phyloP scores from a whole-genome alignment of 2,888 invertebrate genomes.

The Torymus auratus region DNA sequence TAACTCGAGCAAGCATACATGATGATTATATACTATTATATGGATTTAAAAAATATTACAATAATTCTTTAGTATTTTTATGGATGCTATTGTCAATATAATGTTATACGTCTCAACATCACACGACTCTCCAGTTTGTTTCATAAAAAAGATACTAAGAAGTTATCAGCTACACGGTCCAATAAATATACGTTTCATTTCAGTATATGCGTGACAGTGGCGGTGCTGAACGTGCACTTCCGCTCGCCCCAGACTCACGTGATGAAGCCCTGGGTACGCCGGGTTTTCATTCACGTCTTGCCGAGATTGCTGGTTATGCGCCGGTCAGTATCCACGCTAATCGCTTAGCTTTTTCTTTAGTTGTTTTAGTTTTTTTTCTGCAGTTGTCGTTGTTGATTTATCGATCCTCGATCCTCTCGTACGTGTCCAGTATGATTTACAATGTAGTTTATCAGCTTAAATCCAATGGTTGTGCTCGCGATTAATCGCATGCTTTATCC shows the following conservation, averaged over 20 bases:
- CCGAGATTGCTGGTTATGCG: conserved; percentile 96
- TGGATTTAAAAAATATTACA: too few relatives aligned
- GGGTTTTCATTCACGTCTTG: conserved; percentile 96
- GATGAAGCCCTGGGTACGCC: conserved; percentile 97
- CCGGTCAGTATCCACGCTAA: conserved; percentile 76
- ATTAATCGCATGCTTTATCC: conserved; percentile 24
- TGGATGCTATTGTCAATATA: too few relatives aligned
- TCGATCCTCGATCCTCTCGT: too few relatives aligned
- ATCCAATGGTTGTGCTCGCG: not conserved
- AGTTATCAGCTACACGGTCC: not conserved
- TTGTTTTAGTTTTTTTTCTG: not conserved
- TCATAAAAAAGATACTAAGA: too few relatives aligned
- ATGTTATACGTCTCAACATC: too few relatives aligned
- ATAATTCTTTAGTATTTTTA: too few relatives aligned
- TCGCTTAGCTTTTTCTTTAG: too few relatives aligned
- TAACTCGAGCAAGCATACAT: too few relatives aligned
- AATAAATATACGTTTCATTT: conserved; percentile 61
- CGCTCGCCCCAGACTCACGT: conserved; percentile 98
- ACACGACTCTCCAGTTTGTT: too few relatives aligned
- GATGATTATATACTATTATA: too few relatives aligned
- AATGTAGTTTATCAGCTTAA: conserved; percentile 6
- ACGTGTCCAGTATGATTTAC: conserved; percentile 13
- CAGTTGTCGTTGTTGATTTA: not conserved
- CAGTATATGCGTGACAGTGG: conserved; percentile 96
- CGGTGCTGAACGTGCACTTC: conserved; percentile 98